Evolutionary conservation across 2,797 vertebrate genomes (phyloP), one percentile per base, ranked within the genome.

Genomic region (Discoglossus pictus): DNA sequence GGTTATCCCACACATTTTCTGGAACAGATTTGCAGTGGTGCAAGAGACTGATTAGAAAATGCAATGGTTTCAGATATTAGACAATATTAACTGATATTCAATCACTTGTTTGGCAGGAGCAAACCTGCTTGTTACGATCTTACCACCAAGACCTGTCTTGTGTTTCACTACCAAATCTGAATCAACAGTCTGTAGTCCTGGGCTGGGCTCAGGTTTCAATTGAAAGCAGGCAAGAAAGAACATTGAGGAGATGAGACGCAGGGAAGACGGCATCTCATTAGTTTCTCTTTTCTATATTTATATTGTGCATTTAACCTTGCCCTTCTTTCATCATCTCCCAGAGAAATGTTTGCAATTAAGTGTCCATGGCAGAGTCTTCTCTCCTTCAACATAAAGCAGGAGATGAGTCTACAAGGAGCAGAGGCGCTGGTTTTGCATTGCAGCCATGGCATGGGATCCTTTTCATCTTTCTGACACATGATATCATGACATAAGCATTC

Each of bases 131-230:
- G 88, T 90, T 91, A 92, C 91, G 88, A 88, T 83, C 80, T 83
- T 86, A 89, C 89, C 90, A 88, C 85, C 84, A 84, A 80, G 75
- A 75, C 44, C 74, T 44, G 83, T 84, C 84, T 93, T 89, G 78
- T 74, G 73, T 94, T 93, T 87, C 91, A 93, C 84, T 82, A 77
- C 89, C 89, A 87, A 91, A 89, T 92, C 88, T 90, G 87, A 92
- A 87, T 91, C 92, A 93, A 94, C 89, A 90, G 88, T 91, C 86
- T 91, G 87, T 90, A 90, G 93, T 93, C 90, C 91, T 89, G 88
- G 88, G 83, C 86, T 78, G 79, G 83, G 81, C 82, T 90, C 82
- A 5, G 79, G 80, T 92, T 92, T 84, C 91, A 88, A 76, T 83
- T 86, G 81, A 86, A 85, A 86, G 83, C 79, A 86, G 79, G 84